phyloP scores from a whole-genome alignment of 1,140 invertebrate genomes.

The Habropoda laboriosa region DNA sequence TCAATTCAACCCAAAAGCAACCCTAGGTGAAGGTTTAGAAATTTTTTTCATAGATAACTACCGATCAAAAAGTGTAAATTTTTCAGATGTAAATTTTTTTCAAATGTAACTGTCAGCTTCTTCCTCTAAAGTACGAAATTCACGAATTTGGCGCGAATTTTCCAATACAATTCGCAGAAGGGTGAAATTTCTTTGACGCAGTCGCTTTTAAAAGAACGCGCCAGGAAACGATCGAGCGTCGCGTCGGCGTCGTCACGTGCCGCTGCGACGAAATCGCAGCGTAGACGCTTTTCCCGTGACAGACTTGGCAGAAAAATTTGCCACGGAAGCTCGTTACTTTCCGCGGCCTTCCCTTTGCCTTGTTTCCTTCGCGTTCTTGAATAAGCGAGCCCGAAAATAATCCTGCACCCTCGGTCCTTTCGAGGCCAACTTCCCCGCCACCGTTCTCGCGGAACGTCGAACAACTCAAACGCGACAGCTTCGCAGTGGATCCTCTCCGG shows the following conservation, averaged over 20 bases:
- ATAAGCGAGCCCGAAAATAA: constrained; percentile 55
- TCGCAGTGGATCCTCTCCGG: constrained; percentile 13
- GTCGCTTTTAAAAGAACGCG: not conserved
- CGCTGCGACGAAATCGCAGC: constrained; percentile 1
- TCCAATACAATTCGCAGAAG: not conserved
- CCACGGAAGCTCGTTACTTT: constrained; percentile 57
- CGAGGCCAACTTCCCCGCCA: not conserved
- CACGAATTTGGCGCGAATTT: too few species aligned
- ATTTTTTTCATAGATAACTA: too few species aligned
- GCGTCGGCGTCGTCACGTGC: not conserved
- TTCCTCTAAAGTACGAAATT: not conserved
- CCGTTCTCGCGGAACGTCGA: constrained; percentile 56
- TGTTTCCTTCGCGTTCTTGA: constrained; percentile 23
- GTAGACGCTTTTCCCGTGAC: constrained; percentile 41
- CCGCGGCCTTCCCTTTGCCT: constrained; percentile 9
- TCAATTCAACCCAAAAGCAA: too few species aligned
- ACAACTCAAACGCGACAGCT: constrained; percentile 46
- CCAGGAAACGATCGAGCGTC: constrained; percentile 1
- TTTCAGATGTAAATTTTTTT: too few species aligned
- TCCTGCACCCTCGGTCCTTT: constrained; percentile 17
- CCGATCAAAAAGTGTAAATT: too few species aligned
- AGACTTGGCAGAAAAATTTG: constrained; percentile 52
- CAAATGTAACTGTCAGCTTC: too few species aligned
- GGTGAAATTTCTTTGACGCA: not conserved
- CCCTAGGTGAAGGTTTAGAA: too few species aligned